A percentile compares a stretch with the other conserved stretches of the same genome.
These are phyloP conservation scores for Sphecodes monilicornis DNA, from an alignment of 2,888 invertebrate species.

Conservation along the genomic window DNA sequence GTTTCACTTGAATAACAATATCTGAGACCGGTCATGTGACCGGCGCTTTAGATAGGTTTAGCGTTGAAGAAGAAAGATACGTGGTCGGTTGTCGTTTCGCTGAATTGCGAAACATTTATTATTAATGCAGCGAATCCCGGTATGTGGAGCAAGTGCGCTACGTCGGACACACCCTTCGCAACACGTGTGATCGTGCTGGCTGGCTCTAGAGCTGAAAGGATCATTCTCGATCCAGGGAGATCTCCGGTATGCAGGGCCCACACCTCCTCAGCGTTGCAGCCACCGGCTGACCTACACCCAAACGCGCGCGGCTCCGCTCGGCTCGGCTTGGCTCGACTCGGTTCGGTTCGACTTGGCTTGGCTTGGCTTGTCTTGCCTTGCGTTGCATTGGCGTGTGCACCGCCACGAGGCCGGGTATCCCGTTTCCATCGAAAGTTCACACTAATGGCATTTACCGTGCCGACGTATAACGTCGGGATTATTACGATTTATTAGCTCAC, in stretches of 20 bases:
- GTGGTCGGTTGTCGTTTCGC: background rate
- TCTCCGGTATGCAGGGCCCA: slow-evolving; percentile 74
- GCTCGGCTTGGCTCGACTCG: background rate
- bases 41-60: background rate
- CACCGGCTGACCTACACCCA: slow-evolving; percentile 76
- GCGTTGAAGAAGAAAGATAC: background rate
- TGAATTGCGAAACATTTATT: background rate
- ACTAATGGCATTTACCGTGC: slow-evolving; percentile 78
- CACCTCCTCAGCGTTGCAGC: slow-evolving; percentile 71
- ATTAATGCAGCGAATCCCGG: slow-evolving; percentile 23
- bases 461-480: slow-evolving; percentile 58
- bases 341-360: background rate
- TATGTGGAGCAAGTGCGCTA: slow-evolving; percentile 54
- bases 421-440: slow-evolving; percentile 80
- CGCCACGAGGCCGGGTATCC: slow-evolving; percentile 66
- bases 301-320: slow-evolving; percentile 51
- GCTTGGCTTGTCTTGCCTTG: background rate
- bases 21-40: too few relatives aligned
- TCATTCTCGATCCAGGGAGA: slow-evolving; percentile 62
- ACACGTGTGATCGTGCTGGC: slow-evolving; percentile 43
- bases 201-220: slow-evolving; percentile 57
- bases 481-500: slow-evolving; percentile 80
- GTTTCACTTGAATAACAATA: too few relatives aligned
- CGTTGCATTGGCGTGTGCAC: slow-evolving; percentile 23
- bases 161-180: slow-evolving; percentile 47